Evolutionary conservation across 2,888 invertebrate genomes (phyloP).

Genomic region (Platycheirus rosarum): DNA sequence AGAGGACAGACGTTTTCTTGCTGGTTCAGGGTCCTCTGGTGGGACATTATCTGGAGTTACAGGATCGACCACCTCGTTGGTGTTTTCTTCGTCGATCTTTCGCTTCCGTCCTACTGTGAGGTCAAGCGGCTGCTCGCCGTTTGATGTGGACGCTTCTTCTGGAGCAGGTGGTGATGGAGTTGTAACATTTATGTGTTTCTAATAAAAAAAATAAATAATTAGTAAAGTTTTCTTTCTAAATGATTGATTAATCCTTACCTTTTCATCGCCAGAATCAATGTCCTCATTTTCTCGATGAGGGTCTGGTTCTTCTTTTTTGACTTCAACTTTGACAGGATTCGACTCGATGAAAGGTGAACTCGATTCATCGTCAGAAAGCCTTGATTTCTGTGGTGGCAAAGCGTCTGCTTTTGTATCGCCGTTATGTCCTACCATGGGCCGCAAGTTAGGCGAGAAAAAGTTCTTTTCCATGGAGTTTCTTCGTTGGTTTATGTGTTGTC

Average conservation of each 20-base stretch:
- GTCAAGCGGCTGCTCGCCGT: slow-evolving; percentile 89
- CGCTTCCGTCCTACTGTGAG: slow-evolving; percentile 86
- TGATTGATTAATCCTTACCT: slow-evolving; percentile 76
- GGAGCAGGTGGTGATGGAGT: slow-evolving; percentile 78
- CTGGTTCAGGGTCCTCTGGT: slow-evolving; percentile 37
- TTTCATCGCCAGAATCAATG: slow-evolving; percentile 78
- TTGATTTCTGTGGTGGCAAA: slow-evolving; percentile 42
- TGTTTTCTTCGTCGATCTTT: slow-evolving; percentile 77
- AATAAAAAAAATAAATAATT: background rate
- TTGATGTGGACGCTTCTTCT: slow-evolving; percentile 79
- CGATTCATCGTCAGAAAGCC: slow-evolving; percentile 75
- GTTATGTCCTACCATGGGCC: slow-evolving; percentile 76
- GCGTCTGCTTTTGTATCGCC: slow-evolving; percentile 46
- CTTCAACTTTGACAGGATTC: slow-evolving; percentile 59
- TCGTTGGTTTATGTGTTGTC: slow-evolving; percentile 56
- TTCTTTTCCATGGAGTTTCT: slow-evolving; percentile 56
- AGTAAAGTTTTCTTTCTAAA: too few relatives aligned
- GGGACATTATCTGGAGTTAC: slow-evolving; percentile 46
- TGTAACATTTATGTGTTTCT: slow-evolving; percentile 81
- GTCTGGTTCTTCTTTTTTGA: slow-evolving; percentile 64
- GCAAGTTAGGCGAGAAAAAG: slow-evolving; percentile 75
- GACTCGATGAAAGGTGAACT: slow-evolving; percentile 73
- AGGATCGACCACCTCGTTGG: slow-evolving; percentile 41
- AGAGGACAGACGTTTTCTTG: slow-evolving; percentile 28
- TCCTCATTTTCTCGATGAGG: slow-evolving; percentile 76